Base-by-base conservation (phyloP, 2,797 vertebrate species). In the Cetoscarus ocellatus region DNA sequence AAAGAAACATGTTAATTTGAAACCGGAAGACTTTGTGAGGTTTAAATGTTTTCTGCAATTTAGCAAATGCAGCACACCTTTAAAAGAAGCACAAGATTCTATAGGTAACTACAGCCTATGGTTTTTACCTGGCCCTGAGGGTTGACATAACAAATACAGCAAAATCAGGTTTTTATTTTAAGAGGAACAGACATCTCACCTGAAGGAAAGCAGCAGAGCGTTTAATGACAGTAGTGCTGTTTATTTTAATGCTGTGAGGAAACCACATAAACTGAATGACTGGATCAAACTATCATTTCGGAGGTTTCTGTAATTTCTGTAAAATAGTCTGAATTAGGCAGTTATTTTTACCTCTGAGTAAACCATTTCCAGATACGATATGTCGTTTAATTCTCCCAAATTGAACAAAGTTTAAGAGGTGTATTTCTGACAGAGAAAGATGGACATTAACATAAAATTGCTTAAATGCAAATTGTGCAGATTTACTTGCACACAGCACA, bases 401-500 rank as follows among this genome's bases (percentile, higher is more conserved):
- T 83, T 54, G 55, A 70, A 73, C 57, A 36, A 50, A 70, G 40
- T 60, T 79, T 19, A 71, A 67, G 47, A 61, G 36, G 19, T 35
- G 36, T 18, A 39, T 70, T 50, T 67, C 44, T 17, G 58, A 12
- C 8, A 12, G 14, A 50, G 40, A 72, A 64, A 61, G 19, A 79
- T 49, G 53, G 10, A 58, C 43, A 88, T 85, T 81, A 80, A 71
- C 74, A 83, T 75, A 19, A 77, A 83, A 84, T 73, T 75, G 66
- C 44, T 72, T 15, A 56, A 75, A 77, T 80, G 77, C 75, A 88
- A 88, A 87, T 70, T 58, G 47, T 68, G 39, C 18, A 5, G 52
- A 65, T 78, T 27, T 72, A 73, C 56, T 56, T 62, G 70, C 44
- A 49, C 49, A 47, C 57, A 19, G 70, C 57, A 86, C 63, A 51